Evolutionary conservation across 2,888 invertebrate genomes (phyloP).

Genomic region (Reticulitermes lucifugus): DNA sequence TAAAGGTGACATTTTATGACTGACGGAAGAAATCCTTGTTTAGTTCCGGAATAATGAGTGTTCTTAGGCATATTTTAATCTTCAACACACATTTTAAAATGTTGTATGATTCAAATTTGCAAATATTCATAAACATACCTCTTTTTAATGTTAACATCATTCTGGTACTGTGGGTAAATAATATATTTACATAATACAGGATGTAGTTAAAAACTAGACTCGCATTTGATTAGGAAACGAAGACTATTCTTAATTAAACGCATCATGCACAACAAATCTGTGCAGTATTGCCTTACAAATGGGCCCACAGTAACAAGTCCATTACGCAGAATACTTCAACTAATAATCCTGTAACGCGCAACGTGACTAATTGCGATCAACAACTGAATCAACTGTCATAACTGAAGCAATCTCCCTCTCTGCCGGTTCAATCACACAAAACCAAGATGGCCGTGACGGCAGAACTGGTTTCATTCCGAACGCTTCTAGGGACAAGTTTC

Average conservation of each 20-base stretch:
- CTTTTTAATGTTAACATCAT: too few relatives aligned
- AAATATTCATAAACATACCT: too few relatives aligned
- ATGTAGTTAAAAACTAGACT: too few relatives aligned
- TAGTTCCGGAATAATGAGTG: too few relatives aligned
- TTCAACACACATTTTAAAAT: too few relatives aligned
- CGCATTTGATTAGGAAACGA: neutral
- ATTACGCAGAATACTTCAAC: neutral
- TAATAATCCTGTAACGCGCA: neutral
- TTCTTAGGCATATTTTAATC: too few relatives aligned
- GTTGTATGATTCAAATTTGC: too few relatives aligned
- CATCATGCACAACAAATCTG: neutral
- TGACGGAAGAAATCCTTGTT: too few relatives aligned
- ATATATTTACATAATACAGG: too few relatives aligned
- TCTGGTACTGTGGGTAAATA: too few relatives aligned
- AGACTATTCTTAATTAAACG: neutral
- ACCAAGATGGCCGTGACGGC: conserved; percentile 28
- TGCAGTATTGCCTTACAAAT: neutral
- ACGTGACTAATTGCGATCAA: neutral
- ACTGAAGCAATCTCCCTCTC: conserved; percentile 8
- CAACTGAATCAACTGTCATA: conserved; percentile 14
- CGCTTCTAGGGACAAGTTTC: conserved; percentile 25
- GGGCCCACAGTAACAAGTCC: too few relatives aligned
- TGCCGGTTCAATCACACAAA: conserved; percentile 27
- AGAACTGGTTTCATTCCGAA: neutral
- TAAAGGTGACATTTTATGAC: too few relatives aligned